Percentiles rank a stretch among this genome's conserved stretches.
Conservation (phyloP, 2,797 vertebrate species). For the Dendrocincla fuliginosa region DNA sequence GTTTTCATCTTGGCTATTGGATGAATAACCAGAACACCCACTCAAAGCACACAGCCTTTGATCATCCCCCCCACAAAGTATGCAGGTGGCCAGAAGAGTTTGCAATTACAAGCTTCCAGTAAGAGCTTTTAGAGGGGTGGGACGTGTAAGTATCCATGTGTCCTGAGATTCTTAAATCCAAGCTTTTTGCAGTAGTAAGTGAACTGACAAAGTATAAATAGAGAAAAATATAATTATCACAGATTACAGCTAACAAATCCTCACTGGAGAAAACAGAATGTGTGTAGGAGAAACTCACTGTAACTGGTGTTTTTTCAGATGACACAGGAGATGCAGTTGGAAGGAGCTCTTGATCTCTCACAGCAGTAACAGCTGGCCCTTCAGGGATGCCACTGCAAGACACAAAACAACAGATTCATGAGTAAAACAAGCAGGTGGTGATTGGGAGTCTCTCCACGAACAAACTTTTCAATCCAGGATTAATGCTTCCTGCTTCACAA, state of each 20-base stretch:
- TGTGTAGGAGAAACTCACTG: slow-evolving; percentile 48
- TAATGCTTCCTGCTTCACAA: not conserved
- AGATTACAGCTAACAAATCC: not conserved
- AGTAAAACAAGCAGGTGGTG: not conserved
- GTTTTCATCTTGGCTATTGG: not conserved
- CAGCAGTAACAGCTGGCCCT: not conserved
- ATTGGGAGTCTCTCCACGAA: not conserved
- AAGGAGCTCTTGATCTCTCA: not conserved
- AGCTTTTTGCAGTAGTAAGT: not conserved
- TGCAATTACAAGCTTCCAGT: not conserved
- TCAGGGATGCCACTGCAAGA: slow-evolving; percentile 38
- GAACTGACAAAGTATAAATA: not conserved
- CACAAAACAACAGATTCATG: not conserved
- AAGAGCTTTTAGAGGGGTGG: not conserved
- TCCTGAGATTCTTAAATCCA: not conserved
- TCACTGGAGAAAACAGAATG: not conserved
- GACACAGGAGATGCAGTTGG: not conserved
- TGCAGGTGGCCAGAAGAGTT: not conserved
- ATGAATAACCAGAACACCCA: not conserved
- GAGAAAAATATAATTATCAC: not conserved
- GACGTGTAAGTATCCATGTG: not conserved
- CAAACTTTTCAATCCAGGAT: not conserved
- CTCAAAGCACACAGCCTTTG: not conserved
- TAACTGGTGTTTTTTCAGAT: not conserved
- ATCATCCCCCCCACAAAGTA: not conserved